Percentiles rank a stretch among this genome's conserved stretches.
These are phyloP conservation scores for Oophaga pumilio DNA, from an alignment of 2,113 vertebrate genomes.

Conservation along the genomic window DNA sequence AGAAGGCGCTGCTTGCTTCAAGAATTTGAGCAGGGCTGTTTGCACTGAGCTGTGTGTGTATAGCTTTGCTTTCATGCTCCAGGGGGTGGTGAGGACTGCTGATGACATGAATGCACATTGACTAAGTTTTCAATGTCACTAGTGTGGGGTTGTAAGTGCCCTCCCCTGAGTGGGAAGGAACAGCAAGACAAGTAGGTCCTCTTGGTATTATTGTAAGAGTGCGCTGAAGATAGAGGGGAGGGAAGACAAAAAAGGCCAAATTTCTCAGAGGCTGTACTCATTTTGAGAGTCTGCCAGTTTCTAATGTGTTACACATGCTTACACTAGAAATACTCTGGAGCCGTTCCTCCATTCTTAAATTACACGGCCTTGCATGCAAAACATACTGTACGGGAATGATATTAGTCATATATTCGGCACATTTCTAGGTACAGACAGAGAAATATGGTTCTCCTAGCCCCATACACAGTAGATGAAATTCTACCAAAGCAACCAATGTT, in stretches of 20 bases:
- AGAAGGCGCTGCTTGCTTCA: not conserved
- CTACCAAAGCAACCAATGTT: too few species aligned
- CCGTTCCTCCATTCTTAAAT: conserved; percentile 52
- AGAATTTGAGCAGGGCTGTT: not conserved
- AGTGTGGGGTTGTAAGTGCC: conserved; percentile 32
- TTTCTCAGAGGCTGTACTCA: conserved; percentile 39
- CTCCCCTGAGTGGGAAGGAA: conserved; percentile 47
- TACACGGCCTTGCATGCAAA: conserved; percentile 46
- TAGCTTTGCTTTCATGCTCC: not conserved
- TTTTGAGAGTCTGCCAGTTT: conserved; percentile 50
- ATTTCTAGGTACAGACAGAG: not conserved
- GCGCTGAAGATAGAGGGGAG: not conserved
- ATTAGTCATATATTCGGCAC: not conserved
- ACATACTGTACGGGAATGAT: conserved; percentile 12
- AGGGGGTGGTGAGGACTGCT: conserved; percentile 14
- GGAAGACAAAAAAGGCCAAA: conserved; percentile 15
- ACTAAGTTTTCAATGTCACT: conserved; percentile 47
- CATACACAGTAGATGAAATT: too few species aligned
- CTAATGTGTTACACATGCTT: conserved; percentile 58
- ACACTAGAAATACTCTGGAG: conserved; percentile 39
- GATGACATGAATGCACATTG: conserved; percentile 48
- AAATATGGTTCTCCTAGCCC: not conserved
- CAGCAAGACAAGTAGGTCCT: conserved; percentile 47
- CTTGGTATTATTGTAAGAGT: conserved; percentile 51
- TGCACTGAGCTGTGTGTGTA: conserved; percentile 25